Conservation (phyloP, 2,888 invertebrate species). For the Trisateles emortualis region DNA sequence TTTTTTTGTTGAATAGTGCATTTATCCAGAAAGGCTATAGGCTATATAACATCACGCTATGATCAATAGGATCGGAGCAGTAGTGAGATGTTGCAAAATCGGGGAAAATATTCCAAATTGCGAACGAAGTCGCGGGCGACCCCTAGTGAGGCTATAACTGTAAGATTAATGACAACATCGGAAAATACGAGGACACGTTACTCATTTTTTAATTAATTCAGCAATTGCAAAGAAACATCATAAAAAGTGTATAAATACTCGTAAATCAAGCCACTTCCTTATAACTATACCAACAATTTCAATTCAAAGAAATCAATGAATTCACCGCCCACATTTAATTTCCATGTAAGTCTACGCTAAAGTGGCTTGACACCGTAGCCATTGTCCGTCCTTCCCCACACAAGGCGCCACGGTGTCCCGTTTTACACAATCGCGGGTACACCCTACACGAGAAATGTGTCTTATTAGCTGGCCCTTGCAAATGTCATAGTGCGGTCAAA, state of each 20-base stretch:
- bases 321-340: constrained; percentile 31
- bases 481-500: constrained; percentile 60
- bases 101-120: too few relatives aligned
- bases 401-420: constrained; percentile 68
- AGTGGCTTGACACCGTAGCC: constrained; percentile 57
- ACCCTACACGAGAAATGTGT: constrained; percentile 71
- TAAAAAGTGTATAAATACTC: background rate
- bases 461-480: constrained; percentile 73
- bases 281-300: constrained; percentile 1
- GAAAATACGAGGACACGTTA: background rate
- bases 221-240: background rate
- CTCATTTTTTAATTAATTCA: background rate
- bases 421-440: constrained; percentile 66
- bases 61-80: too few relatives aligned
- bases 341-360: constrained; percentile 56
- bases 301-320: constrained; percentile 17
- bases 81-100: too few relatives aligned
- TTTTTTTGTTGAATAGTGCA: too few relatives aligned
- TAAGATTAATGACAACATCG: background rate
- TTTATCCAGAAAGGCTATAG: too few relatives aligned
- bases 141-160: too few relatives aligned
- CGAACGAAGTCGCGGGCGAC: too few relatives aligned
- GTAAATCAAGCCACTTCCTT: constrained; percentile 1
- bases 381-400: constrained; percentile 70
- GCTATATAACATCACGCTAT: too few relatives aligned